Conservation (phyloP, 23 tunicate species). For the Clavelina lepadiformis region DNA sequence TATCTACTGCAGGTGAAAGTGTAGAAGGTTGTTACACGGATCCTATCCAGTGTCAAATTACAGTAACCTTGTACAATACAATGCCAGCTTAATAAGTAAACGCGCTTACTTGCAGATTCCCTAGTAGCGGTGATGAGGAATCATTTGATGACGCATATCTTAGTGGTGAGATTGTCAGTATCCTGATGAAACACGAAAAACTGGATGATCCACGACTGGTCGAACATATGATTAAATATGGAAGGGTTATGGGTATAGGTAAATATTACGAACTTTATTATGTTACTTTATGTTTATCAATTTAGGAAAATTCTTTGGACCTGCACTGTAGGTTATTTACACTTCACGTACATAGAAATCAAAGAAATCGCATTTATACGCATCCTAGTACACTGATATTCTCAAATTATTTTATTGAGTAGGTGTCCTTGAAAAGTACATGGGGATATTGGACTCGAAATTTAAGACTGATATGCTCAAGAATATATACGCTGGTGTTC, state of each 20-base stretch:
- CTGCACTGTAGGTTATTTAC: too few species aligned
- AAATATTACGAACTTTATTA: neutral
- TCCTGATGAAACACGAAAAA: constrained; percentile 87
- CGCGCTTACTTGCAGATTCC: constrained; percentile 37
- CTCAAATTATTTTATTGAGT: too few species aligned
- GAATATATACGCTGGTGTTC: constrained; percentile 76
- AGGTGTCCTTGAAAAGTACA: constrained; percentile 89
- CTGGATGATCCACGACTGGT: constrained; percentile 71
- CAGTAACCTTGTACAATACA: neutral
- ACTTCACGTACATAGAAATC: too few species aligned
- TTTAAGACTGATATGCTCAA: constrained; percentile 75
- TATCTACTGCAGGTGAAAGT: constrained; percentile 61
- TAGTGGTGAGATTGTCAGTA: constrained; percentile 90
- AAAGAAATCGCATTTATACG: too few species aligned
- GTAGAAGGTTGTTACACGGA: neutral
- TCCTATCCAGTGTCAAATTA: neutral
- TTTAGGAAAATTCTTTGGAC: neutral
- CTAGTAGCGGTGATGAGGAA: constrained; percentile 37
- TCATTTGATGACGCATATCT: constrained; percentile 93
- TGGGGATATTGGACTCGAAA: constrained; percentile 73
- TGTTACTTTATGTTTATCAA: neutral
- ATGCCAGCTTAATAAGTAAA: neutral
- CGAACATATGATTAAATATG: constrained; percentile 87
- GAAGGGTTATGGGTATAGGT: constrained; percentile 90
- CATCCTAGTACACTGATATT: too few species aligned